Percentiles rank a stretch among this genome's conserved stretches.
Conservation (phyloP, 2,113 vertebrate genomes). For the Rhinopomastus cyanomelas region DNA sequence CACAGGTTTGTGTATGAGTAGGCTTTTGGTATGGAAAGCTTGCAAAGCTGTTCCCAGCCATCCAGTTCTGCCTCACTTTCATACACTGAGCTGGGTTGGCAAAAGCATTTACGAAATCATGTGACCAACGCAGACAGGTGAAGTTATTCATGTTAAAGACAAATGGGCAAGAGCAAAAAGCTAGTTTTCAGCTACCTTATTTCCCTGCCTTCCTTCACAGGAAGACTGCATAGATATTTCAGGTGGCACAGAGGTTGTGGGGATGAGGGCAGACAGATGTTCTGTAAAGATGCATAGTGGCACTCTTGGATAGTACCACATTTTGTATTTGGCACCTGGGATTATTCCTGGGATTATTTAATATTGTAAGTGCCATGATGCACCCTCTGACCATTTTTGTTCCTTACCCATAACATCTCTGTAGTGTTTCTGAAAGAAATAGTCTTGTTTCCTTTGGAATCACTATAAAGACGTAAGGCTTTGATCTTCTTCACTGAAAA, state of each 20-base stretch:
- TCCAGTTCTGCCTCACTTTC: background rate
- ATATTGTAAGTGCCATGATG: background rate
- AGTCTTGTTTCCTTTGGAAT: background rate
- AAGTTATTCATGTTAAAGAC: background rate
- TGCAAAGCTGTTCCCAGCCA: background rate
- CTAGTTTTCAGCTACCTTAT: background rate
- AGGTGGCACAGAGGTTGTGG: background rate
- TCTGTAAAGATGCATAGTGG: background rate
- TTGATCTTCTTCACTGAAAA: background rate
- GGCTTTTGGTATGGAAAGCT: background rate
- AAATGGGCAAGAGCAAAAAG: background rate
- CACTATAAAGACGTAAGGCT: background rate
- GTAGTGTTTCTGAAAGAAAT: background rate
- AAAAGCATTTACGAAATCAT: rapidly evolving
- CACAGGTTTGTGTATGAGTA: background rate
- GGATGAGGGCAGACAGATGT: background rate
- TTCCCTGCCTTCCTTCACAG: background rate
- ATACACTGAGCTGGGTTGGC: background rate
- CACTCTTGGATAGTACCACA: background rate
- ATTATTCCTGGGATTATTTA: background rate
- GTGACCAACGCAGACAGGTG: rapidly evolving
- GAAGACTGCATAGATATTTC: background rate
- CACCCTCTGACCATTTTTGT: background rate
- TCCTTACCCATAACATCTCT: background rate
- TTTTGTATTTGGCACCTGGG: background rate